These are phyloP conservation scores for Chrysemys picta DNA, from an alignment of 2,113 vertebrate genomes.

Conservation along the genomic window DNA sequence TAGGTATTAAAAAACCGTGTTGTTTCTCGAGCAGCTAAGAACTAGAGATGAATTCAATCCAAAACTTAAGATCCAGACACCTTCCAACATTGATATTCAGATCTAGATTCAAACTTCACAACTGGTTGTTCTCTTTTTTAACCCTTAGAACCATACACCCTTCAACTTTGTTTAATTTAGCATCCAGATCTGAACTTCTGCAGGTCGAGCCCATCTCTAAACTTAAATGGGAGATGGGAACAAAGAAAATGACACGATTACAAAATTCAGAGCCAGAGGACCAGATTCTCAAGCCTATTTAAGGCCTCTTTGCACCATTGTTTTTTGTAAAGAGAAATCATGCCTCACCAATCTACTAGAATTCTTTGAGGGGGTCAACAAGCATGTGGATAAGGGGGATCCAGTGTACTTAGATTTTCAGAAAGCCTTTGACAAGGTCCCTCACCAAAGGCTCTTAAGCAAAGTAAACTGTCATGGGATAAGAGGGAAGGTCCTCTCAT, in stretches of 20 bases:
- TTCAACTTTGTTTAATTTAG: neutral
- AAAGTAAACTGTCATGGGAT: too few species aligned
- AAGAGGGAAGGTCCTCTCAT: too few species aligned
- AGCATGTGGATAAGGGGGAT: too few species aligned
- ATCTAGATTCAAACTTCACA: neutral
- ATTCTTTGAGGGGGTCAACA: too few species aligned
- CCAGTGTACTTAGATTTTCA: too few species aligned
- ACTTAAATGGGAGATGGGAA: neutral
- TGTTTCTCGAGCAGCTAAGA: neutral
- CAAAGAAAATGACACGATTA: neutral
- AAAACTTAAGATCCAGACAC: neutral
- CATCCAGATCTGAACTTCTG: neutral
- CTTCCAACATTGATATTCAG: neutral
- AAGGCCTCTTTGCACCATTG: neutral
- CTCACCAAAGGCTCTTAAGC: too few species aligned
- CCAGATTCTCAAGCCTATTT: neutral
- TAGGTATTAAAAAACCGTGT: neutral
- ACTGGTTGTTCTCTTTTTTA: neutral
- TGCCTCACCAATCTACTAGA: too few species aligned
- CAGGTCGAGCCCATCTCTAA: neutral
- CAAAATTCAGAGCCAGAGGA: neutral
- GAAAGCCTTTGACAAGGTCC: too few species aligned
- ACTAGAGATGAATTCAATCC: neutral
- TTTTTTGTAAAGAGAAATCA: too few species aligned
- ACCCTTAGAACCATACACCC: neutral